Base-by-base conservation (phyloP, 2,888 invertebrate genomes). In the Craniophora ligustri region DNA sequence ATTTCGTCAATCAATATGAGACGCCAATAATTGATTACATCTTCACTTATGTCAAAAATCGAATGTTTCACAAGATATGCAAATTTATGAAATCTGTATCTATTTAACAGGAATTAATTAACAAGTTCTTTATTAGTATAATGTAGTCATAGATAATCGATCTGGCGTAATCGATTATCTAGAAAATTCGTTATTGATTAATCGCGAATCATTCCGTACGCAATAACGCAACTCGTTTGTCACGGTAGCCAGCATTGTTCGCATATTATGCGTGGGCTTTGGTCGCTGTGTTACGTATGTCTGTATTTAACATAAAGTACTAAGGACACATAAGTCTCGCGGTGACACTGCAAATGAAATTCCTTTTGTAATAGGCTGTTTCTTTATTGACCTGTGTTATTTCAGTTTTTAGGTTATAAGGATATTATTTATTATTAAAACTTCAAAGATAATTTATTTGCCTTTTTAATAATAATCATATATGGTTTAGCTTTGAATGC, bases 211-310 rank as follows among this genome's bases (percentile, higher is more conserved):
- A 15, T 31, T 48, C 34, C 1, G 6, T 23, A 15, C 7, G n/a
- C n/a, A n/a, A 19, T 21, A 18, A 34, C 8, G 31, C 15, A 38
- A 31, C 34, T 39, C 8, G 8, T 65, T 62, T 32, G 30, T 44
- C 28, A 26, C 38, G 19, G 40, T 41, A 7, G 35, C 38, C 18
- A 47, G 35, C 39, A 55, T 55, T 50, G 44, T 34, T 44, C 7
- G 11, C 35, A 49, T 55, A 28, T 36, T 47, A 50, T 44, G 45
- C 42, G 64, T 68, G 59, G 64, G 64, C 45, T 31, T 67, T 41
- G 45, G 18, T 46, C 16, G 47, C 28, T 46, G 39, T 45, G 47
- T 58, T 34, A 45, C 23, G n/a, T 21, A 35, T 18, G 26, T 13
- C 26, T 26, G 19, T 8, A 42, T 0, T 67, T 53, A 46, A 26